Evolutionary conservation across 2,888 invertebrate genomes (phyloP), one percentile per base, ranked within the genome.

Genomic region (Scaeva pyrastri): DNA sequence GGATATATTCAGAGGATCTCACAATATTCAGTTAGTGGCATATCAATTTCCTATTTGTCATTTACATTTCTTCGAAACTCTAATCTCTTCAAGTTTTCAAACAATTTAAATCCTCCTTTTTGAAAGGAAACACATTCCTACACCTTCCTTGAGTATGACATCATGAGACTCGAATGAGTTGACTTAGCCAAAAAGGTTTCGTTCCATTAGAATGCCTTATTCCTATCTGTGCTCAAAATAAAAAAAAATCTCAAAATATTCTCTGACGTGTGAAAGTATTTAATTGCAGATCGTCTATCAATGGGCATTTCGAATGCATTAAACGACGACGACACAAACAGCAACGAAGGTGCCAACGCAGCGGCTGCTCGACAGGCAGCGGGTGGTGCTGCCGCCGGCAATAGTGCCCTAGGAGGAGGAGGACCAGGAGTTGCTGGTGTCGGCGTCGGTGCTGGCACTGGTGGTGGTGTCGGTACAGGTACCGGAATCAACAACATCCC

Each of bases 401-500:
- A 89, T 48, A 4, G 19, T 43, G 71, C 31, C 23, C 2, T 21
- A 23, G 62, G 26, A 11, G 79, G 16, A 11, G 80, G 68, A n/a
- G 88, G 39, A n/a, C n/a, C 31, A 75, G 76, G 39, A 14, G 23
- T 8, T 2, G 36, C 39, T 12, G 41, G 60, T 10, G 16, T 8
- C 2, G 71, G 21, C 36, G 48, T 1, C 7, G 45, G 56, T 55
- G 52, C 43, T 50, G 89, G 88, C 60, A 88, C 88, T 41, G 83
- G 86, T 26, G 83, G 64, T n/a, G 74, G 52, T 80, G 88, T 8
- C 5, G 31, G 31, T 31, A n/a, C n/a, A n/a, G n/a, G n/a, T n/a
- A n/a, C 55, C 14, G 84, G 84, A 71, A 89, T 88, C 14, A 87
- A 89, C 66, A 91, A 89, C 88, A 92, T 93, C 89, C 91, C 93